Evolutionary conservation across 2,797 vertebrate species (phyloP), one percentile per base, ranked within the genome.

Genomic region (Megaceryle alcyon): DNA sequence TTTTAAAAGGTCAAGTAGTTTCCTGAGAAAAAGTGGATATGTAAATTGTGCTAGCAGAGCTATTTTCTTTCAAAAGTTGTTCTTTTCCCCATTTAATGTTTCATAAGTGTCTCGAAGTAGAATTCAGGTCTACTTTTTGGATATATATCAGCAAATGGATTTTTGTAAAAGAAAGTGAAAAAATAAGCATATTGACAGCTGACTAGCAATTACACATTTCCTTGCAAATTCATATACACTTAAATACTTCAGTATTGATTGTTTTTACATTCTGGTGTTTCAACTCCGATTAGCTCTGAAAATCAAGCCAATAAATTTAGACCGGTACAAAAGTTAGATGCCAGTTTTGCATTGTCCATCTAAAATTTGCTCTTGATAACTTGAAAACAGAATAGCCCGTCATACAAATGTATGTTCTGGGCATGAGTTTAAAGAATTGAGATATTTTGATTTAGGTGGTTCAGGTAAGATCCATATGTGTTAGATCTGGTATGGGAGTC

Each of bases 1-100:
- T 86, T 92, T 95, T 84, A 83, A 97, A 97, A 95, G 88, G 68
- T 97, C 91, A 96, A 93, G 91, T 91, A 72, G 26, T 96, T 97
- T 88, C 76, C 77, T 85, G 92, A 92, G 89, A 84, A 92, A 97
- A 94, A 95, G 73, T 84, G 76, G 76, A 89, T 88, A 59, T 94
- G 64, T 76, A 96, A 96, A 95, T 96, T 88, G 78, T 93, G 72
- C 78, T 86, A 92, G 81, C 28, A 68, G 78, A 89, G 54, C 61
- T 78, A 41, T 94, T 94, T 96, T 91, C 69, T 83, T 88, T 89
- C 53, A 66, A 41, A 92, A 92, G 88, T 95, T 95, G 71, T 68
- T 93, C 72, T 92, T 96, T 96, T 92, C 63, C 48, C 56, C 89
- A 90, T 92, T 94, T 90, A 97, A 93, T 61, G 60, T 86, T 87